phyloP scores from a whole-genome alignment of 2,113 vertebrate species.

The Catharus fuscescens region DNA sequence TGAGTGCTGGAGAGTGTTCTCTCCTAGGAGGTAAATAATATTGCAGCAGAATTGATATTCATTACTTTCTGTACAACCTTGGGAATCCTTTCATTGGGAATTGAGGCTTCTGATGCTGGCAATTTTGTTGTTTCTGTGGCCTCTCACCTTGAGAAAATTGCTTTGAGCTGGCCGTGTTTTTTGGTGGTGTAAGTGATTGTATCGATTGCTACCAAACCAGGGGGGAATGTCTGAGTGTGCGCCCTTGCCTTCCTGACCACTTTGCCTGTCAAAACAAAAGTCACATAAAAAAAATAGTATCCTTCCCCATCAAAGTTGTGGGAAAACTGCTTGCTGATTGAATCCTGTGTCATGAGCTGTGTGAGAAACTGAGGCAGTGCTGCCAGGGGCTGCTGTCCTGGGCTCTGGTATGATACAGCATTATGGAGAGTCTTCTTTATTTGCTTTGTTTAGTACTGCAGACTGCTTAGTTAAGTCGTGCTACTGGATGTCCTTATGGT shows the following conservation, averaged over 20 bases:
- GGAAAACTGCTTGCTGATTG: neutral
- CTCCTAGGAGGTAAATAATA: conserved; percentile 39
- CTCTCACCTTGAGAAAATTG: conserved; percentile 53
- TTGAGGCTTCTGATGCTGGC: conserved; percentile 14
- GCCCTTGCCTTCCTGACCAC: neutral
- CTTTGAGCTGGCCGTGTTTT: neutral
- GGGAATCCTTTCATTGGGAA: neutral
- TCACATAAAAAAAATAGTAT: neutral
- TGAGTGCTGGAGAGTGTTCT: neutral
- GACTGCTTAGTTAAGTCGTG: neutral
- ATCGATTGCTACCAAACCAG: neutral
- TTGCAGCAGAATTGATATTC: conserved; percentile 15
- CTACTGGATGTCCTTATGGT: neutral
- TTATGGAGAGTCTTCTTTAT: neutral
- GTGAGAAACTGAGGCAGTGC: neutral
- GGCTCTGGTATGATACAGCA: neutral
- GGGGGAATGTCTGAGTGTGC: neutral
- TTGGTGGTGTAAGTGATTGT: neutral
- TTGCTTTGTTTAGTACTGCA: neutral
- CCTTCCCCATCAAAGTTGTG: neutral
- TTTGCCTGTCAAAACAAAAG: neutral
- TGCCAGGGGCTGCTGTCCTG: neutral
- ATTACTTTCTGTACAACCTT: conserved; percentile 2
- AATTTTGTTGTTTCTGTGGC: conserved; percentile 38
- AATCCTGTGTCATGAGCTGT: neutral